Percentiles rank a stretch among this genome's conserved stretches.
phyloP scores from a whole-genome alignment of 2,888 invertebrate species.

The Eupithecia vulgata region DNA sequence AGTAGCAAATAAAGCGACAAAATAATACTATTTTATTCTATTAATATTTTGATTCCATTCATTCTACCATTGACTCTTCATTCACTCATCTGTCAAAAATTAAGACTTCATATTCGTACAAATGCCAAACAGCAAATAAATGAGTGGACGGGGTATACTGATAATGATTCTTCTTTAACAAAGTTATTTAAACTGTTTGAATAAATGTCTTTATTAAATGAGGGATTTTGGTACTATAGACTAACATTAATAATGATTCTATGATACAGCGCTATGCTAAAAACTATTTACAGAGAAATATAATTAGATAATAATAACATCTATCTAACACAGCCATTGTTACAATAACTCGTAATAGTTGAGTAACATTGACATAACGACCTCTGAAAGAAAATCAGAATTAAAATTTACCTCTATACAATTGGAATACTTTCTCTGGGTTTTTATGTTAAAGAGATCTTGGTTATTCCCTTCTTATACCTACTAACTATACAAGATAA shows the following conservation, averaged over 20 bases:
- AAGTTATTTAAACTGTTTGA: background rate
- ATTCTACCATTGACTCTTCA: too few species aligned
- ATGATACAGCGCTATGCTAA: conserved; percentile 21
- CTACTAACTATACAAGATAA: background rate
- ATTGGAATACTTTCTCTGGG: background rate
- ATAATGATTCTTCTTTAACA: conserved; percentile 8
- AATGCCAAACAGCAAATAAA: too few species aligned
- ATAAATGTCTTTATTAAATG: conserved; percentile 18
- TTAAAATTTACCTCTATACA: background rate
- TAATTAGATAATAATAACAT: conserved; percentile 31
- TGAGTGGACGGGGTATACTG: too few species aligned
- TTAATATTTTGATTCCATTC: too few species aligned
- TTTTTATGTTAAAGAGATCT: background rate
- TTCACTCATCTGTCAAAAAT: too few species aligned
- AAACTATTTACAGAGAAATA: conserved; percentile 28
- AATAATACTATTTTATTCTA: too few species aligned
- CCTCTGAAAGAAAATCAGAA: conserved; percentile 9
- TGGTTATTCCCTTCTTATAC: background rate
- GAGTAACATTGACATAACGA: conserved; percentile 60
- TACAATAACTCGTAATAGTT: conserved; percentile 56
- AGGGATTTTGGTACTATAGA: conserved; percentile 31
- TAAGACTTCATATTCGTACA: too few species aligned
- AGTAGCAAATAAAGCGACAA: too few species aligned
- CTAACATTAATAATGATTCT: conserved; percentile 19
- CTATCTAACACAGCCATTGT: conserved; percentile 59